Evolutionary conservation across 2,113 vertebrate genomes (phyloP), one percentile per base, ranked within the genome.

Genomic region (Eulemur rufifrons): DNA sequence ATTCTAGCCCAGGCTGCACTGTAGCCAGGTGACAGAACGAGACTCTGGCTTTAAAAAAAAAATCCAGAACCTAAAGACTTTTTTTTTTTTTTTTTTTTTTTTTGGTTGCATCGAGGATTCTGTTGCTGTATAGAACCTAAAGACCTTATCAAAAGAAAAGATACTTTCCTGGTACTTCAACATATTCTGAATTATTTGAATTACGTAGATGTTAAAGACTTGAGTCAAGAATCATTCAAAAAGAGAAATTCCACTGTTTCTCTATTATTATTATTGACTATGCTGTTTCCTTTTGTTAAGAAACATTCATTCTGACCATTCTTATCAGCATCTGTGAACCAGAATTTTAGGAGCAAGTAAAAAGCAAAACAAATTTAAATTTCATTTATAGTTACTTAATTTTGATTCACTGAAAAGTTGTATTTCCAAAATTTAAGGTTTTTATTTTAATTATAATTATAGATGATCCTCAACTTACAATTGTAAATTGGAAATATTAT

Each of bases 401-500:
- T 86, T 39, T 88, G 37, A 95, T 39, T 92, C 64, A 96, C 1
- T 93, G 66, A 95, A 71, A 94, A 89, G 34, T 83, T 86, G 81
- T 69, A 50, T 23, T 80, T 77, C 54, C 2, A 66, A 93, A 93
- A 61, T 91, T 89, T 88, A 21, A 66, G 29, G 18, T 86, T 94
- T 91, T 14, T 86, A 73, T 92, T 89, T 93, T 92, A 97, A 80
- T 47, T 97, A 81, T 77, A 93, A 80, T 78, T 86, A 93, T 11
- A 76, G 42, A 76, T 47, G 73, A 15, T 76, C 27, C 73, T 76
- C 17, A 27, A 76, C 73, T 76, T 76, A 76, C 4, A 2, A 47
- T 17, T 27, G 15, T 15, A 76, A 10, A 42, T 18, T 76, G 73
- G 47, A 76, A 76, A 76, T 76, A 76, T 5, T 47, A 1, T 74